Conservation (phyloP, 1,140 invertebrate species). For the Sitodiplosis mosellana region DNA sequence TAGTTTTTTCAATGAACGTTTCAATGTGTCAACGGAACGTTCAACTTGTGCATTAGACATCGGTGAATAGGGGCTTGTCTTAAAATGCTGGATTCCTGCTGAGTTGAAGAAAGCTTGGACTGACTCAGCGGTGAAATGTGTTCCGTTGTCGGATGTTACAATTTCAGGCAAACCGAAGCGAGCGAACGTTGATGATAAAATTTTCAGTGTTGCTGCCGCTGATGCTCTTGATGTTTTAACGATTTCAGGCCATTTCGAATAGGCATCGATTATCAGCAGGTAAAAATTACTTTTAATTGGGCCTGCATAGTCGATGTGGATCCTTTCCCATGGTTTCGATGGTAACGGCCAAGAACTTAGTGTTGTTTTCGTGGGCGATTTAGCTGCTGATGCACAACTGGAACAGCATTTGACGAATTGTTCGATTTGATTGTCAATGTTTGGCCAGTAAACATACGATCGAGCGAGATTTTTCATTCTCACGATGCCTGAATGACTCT, state of each 20-base stretch:
- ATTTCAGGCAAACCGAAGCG: slow-evolving; percentile 5
- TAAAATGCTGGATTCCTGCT: slow-evolving; percentile 3
- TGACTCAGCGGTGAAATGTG: slow-evolving; percentile 3
- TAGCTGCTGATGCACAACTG: slow-evolving; percentile 8
- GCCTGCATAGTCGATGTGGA: slow-evolving; percentile 14
- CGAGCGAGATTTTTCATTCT: slow-evolving; percentile 31
- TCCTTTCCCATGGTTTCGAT: slow-evolving; percentile 10
- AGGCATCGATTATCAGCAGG: slow-evolving; percentile 13
- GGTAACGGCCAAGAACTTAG: slow-evolving; percentile 12
- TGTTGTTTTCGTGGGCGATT: slow-evolving; percentile 8
- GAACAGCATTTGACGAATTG: slow-evolving; percentile 16
- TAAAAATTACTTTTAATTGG: slow-evolving; percentile 10
- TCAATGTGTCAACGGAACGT: background rate
- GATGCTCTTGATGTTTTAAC: slow-evolving; percentile 2
- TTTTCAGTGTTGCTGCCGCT: slow-evolving; percentile 7
- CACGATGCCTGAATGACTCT: slow-evolving; percentile 27
- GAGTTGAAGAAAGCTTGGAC: slow-evolving; percentile 5
- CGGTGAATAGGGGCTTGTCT: background rate
- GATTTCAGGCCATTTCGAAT: slow-evolving; percentile 17
- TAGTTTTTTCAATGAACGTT: background rate
- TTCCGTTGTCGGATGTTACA: slow-evolving; percentile 5
- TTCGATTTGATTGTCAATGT: slow-evolving; percentile 27
- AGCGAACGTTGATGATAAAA: slow-evolving; percentile 6
- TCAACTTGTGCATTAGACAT: background rate
- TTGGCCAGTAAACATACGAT: slow-evolving; percentile 29